phyloP scores from a whole-genome alignment of 2,888 invertebrate species.

The Epistrophe eligans region DNA sequence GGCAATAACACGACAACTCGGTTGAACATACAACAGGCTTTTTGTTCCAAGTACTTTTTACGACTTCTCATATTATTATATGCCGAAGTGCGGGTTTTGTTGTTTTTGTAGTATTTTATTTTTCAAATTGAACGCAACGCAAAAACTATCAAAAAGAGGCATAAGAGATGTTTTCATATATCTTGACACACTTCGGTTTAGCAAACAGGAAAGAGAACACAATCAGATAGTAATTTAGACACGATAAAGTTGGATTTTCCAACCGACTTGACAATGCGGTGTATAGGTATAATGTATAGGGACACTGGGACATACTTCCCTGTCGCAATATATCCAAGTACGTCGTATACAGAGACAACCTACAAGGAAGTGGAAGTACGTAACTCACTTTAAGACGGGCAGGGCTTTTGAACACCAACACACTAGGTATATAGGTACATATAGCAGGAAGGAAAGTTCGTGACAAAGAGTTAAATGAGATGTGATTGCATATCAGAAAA shows the following conservation, averaged over 20 bases:
- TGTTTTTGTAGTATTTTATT: constrained; percentile 7
- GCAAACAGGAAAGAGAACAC: constrained; percentile 64
- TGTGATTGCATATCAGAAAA: constrained; percentile 48
- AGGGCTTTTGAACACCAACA: constrained; percentile 9
- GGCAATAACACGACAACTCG: constrained; percentile 61
- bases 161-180: constrained; percentile 51
- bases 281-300: background rate
- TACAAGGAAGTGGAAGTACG: constrained; percentile 57
- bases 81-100: constrained; percentile 37
- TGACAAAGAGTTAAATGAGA: constrained; percentile 66
- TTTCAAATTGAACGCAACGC: constrained; percentile 13
- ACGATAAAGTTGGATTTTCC: constrained; percentile 67
- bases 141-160: constrained; percentile 7
- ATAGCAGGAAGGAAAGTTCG: constrained; percentile 32
- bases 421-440: background rate
- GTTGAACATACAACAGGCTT: constrained; percentile 36
- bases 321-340: constrained; percentile 7
- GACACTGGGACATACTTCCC: constrained; percentile 1
- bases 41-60: constrained; percentile 35
- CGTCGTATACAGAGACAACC: constrained; percentile 7
- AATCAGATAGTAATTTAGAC: constrained; percentile 73
- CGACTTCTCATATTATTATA: constrained; percentile 1
- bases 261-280: constrained; percentile 49
- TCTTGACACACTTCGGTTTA: constrained; percentile 64
- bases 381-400: constrained; percentile 26